Evolutionary conservation across 1,140 invertebrate genomes (phyloP), one percentile per base, ranked within the genome.

Genomic region (Drosophila equinoxialis): DNA sequence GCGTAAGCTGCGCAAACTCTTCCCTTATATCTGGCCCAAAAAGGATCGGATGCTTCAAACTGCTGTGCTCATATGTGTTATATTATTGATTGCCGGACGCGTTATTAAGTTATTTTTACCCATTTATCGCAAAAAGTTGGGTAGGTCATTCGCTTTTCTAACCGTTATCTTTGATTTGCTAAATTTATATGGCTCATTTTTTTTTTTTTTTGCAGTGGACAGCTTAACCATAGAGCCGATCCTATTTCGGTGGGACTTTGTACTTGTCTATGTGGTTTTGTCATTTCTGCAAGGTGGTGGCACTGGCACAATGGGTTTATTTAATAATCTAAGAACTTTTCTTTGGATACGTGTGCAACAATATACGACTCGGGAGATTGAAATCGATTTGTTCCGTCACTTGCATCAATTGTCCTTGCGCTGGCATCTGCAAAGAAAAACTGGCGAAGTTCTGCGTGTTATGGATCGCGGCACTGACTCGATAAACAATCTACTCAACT

Each of bases 391-490:
- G 14, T 98, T 97, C 90, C 93, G 94, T 37, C 98, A 99, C 93
- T 93, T 99, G 26, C 98, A 99, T 92, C 94, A 95, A 69, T 92
- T 98, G 68, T 97, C 97, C 83, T 93, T 97, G 69, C 93, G 95
- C 62, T 99, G 98, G 98, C 98, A 99, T 93, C 92, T 99, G 33
- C 94, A 95, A 7, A 93, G 98, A 30, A 99, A 99, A 94, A 99
- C 98, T 2, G 98, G 98, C 13, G 98, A 99, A 94, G 98, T 99
- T 13, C 93, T 99, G 0, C 93, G 97, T 65, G 95, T 99, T 0
- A 98, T 99, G 96, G 98, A 99, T 93, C 94, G 98, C 74, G 98
- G 98, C 55, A 99, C 98, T 3, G 97, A 97, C 76, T 98, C 97
- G 14, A 98, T 99, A 73, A 98, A 98, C 92, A 98, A 96, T 92